These are phyloP conservation scores for Aplysina aerophoba DNA, from an alignment of 37 sponge, comb jelly and placozoan genomes.

Conservation along the genomic window DNA sequence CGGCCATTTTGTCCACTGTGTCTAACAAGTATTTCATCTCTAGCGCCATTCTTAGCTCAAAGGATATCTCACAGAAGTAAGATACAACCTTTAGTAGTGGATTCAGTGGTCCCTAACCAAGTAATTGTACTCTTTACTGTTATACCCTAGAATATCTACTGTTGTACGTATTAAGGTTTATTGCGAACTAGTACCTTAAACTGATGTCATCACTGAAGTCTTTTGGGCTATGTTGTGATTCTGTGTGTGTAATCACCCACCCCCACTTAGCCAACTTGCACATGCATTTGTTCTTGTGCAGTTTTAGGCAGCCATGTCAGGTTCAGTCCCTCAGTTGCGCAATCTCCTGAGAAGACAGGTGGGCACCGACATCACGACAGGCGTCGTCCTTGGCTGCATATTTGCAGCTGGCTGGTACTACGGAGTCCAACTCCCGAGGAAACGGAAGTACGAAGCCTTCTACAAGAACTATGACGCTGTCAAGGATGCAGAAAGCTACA, in stretches of 20 bases:
- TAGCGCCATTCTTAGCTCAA: background rate
- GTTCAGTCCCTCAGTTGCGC: slow-evolving; percentile 38
- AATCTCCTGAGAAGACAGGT: slow-evolving; percentile 53
- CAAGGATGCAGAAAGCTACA: slow-evolving; percentile 56
- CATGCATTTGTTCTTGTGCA: background rate
- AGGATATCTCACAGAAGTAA: too few relatives aligned
- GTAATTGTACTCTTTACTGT: too few relatives aligned
- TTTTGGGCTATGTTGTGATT: too few relatives aligned
- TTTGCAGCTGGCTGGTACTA: slow-evolving; percentile 67
- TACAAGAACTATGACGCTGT: slow-evolving; percentile 76
- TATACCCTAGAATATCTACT: too few relatives aligned
- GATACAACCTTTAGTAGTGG: too few relatives aligned
- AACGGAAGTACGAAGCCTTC: slow-evolving; percentile 57
- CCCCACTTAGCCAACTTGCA: background rate
- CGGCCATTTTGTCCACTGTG: too few relatives aligned
- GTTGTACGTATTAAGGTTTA: too few relatives aligned
- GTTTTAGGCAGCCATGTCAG: background rate
- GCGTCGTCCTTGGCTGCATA: slow-evolving; percentile 19
- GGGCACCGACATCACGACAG: slow-evolving; percentile 43
- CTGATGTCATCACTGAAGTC: too few relatives aligned
- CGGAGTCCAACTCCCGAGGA: slow-evolving; percentile 53
- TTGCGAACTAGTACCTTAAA: too few relatives aligned
- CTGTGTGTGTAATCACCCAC: too few relatives aligned
- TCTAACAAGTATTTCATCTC: background rate
- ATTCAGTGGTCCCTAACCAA: too few relatives aligned